Evolutionary conservation across 2,113 vertebrate genomes (phyloP).

Genomic region (Paraplagusia blochii): DNA sequence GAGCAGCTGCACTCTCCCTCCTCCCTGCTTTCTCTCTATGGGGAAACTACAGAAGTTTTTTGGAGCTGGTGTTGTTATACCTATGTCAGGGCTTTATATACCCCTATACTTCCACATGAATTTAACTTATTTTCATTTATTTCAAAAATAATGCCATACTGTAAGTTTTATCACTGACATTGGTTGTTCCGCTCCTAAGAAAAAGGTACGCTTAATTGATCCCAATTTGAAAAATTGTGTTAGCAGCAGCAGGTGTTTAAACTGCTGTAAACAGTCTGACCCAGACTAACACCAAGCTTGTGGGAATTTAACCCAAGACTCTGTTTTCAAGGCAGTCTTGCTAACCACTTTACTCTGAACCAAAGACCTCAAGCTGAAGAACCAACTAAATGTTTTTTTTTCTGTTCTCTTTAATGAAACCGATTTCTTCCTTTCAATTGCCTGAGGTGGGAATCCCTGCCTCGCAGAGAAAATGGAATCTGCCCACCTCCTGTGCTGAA

Average conservation of each 20-base stretch:
- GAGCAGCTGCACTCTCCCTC: constrained; percentile 57
- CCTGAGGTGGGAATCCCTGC: constrained; percentile 55
- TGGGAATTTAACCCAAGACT: too few species aligned
- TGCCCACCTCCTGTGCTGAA: constrained; percentile 39
- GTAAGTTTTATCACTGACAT: too few species aligned
- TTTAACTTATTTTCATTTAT: too few species aligned
- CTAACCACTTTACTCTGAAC: constrained; percentile 33
- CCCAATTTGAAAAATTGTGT: too few species aligned
- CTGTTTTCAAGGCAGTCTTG: too few species aligned
- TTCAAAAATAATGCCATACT: constrained; percentile 13
- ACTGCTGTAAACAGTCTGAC: too few species aligned
- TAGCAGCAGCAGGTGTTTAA: too few species aligned
- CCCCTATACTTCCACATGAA: too few species aligned
- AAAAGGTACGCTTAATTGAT: too few species aligned
- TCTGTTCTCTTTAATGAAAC: constrained; percentile 39
- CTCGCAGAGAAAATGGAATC: constrained; percentile 61
- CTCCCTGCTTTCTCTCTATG: constrained; percentile 41
- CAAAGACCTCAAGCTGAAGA: constrained; percentile 22
- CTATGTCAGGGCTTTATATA: too few species aligned
- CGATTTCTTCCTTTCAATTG: constrained; percentile 36
- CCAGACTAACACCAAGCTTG: too few species aligned
- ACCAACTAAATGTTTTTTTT: constrained; percentile 31
- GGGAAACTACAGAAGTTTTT: constrained; percentile 34
- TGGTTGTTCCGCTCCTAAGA: too few species aligned
- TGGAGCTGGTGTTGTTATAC: not conserved